These are phyloP conservation scores for Meta bourneti DNA, from an alignment of 2,888 invertebrate genomes.

Conservation along the genomic window DNA sequence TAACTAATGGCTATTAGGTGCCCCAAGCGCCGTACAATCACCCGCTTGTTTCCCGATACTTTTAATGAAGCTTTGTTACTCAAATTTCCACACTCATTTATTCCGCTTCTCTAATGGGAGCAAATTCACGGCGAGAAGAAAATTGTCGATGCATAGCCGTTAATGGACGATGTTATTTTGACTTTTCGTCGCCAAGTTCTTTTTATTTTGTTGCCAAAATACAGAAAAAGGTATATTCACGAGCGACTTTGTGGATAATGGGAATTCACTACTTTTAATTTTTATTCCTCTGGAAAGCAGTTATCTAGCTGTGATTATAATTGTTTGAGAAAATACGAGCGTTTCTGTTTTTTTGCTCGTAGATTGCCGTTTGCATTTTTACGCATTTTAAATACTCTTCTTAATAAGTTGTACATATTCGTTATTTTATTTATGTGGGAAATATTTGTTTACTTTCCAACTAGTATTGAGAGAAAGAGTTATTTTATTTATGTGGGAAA, in stretches of 20 bases:
- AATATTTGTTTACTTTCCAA: too few species aligned
- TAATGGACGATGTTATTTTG: neutral
- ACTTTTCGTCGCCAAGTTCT: neutral
- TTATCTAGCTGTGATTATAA: neutral
- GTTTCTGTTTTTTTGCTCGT: too few species aligned
- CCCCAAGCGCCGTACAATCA: neutral
- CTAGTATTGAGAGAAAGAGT: neutral
- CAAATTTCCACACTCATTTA: neutral
- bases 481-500: neutral
- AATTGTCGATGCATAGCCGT: neutral
- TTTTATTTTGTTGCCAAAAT: neutral
- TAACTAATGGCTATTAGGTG: neutral
- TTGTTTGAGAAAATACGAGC: neutral
- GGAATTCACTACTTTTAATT: neutral
- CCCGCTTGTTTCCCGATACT: neutral
- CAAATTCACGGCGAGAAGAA: neutral
- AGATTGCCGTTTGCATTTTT: too few species aligned
- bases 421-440: neutral
- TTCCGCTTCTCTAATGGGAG: neutral
- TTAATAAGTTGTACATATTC: neutral
- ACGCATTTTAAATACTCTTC: neutral
- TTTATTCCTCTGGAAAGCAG: neutral
- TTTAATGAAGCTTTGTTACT: neutral
- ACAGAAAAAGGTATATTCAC: neutral
- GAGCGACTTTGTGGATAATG: neutral